Percentiles rank a stretch among this genome's conserved stretches.
Conservation (phyloP, 2,113 vertebrate genomes). For the Asarcornis scutulata region DNA sequence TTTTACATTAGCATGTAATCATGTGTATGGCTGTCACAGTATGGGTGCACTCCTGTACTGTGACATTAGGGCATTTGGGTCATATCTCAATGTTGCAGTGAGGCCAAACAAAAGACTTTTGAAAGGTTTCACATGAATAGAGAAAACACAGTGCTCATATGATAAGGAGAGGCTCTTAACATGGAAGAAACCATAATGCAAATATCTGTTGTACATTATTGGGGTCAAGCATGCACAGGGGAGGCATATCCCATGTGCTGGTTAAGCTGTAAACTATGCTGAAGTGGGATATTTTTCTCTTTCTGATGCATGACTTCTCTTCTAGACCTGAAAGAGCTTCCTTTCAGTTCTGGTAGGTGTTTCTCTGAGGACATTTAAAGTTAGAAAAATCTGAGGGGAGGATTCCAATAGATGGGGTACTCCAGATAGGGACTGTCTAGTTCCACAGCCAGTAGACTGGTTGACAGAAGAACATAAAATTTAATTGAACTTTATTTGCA, state of each 20-base stretch:
- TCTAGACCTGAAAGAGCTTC: background rate
- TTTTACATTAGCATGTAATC: accelerated
- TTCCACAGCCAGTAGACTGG: background rate
- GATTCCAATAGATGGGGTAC: background rate
- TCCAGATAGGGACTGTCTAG: background rate
- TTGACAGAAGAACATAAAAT: background rate
- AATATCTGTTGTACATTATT: background rate
- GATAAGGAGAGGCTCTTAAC: background rate
- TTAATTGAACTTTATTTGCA: background rate
- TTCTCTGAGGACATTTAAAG: background rate
- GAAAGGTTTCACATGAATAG: background rate
- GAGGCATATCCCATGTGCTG: accelerated
- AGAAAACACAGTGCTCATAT: accelerated
- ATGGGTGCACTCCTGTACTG: background rate
- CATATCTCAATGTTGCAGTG: background rate
- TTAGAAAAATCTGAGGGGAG: background rate
- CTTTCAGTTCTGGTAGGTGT: background rate
- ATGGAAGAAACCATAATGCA: background rate
- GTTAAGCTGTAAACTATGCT: background rate
- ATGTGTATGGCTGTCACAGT: background rate
- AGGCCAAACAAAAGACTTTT: background rate
- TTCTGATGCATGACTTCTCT: background rate
- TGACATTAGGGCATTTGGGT: background rate
- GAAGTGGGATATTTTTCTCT: background rate
- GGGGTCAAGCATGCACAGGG: background rate